Conservation (phyloP, 2,888 invertebrate genomes). For the Noctua janthe region DNA sequence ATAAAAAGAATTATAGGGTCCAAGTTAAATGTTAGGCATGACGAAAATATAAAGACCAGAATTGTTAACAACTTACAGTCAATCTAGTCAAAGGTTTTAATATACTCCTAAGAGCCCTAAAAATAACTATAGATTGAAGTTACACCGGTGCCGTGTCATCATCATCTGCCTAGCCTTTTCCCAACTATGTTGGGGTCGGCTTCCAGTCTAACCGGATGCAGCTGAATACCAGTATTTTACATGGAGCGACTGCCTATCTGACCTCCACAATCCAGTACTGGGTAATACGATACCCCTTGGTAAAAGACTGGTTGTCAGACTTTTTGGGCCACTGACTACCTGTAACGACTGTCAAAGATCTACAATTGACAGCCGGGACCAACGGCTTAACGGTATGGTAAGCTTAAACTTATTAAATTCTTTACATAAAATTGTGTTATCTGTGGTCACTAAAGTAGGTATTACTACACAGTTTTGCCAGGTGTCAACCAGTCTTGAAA, state of each 20-base stretch:
- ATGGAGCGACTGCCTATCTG: no score
- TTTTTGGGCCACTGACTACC: no score
- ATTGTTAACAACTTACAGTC: not conserved
- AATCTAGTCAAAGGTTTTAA: not conserved
- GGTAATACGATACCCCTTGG: no score
- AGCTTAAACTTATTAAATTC: not conserved
- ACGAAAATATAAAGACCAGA: not conserved
- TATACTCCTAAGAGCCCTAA: not conserved
- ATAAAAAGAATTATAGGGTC: not conserved
- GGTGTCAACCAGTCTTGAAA: conserved; percentile 41
- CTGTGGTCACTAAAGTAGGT: not conserved
- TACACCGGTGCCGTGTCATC: not conserved
- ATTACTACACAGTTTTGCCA: conserved; percentile 2
- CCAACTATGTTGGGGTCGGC: no score
- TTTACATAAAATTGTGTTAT: not conserved
- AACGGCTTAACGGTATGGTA: not conserved
- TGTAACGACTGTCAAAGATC: no score
- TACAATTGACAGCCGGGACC: no score
- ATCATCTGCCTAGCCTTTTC: no score
- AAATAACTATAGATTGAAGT: not conserved
- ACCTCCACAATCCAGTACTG: no score
- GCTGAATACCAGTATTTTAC: no score
- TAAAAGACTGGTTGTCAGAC: no score
- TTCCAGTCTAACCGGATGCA: no score
- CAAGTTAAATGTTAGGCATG: not conserved